These are phyloP conservation scores for Hycleus phaleratus DNA, from an alignment of 1,140 invertebrate species.

Conservation along the genomic window DNA sequence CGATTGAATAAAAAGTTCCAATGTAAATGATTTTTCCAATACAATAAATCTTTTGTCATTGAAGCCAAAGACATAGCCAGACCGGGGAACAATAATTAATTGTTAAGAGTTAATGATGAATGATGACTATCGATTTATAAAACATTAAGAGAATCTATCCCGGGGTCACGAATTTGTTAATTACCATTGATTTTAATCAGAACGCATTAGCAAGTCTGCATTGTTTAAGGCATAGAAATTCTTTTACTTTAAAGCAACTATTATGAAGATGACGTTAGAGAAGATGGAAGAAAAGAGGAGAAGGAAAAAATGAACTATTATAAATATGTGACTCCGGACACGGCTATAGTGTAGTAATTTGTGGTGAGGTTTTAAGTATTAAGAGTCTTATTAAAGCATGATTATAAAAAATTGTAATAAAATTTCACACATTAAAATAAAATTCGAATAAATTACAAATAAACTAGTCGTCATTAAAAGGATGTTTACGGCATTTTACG, in stretches of 20 bases:
- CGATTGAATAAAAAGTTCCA: constrained; percentile 33
- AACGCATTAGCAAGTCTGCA: not conserved
- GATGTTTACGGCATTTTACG: constrained; percentile 41
- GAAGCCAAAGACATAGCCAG: constrained; percentile 18
- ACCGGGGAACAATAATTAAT: constrained; percentile 35
- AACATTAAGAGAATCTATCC: constrained; percentile 31
- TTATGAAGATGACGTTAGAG: not conserved
- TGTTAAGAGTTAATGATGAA: constrained; percentile 39
- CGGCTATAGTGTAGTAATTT: constrained; percentile 24
- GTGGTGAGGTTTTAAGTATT: constrained; percentile 34
- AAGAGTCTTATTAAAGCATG: constrained; percentile 41
- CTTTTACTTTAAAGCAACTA: too few species aligned
- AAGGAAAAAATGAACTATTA: constrained; percentile 1
- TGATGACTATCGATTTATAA: constrained; percentile 36
- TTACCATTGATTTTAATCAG: constrained; percentile 29
- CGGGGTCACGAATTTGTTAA: constrained; percentile 39
- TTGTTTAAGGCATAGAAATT: not conserved
- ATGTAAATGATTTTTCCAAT: constrained; percentile 37
- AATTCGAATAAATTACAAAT: constrained; percentile 42
- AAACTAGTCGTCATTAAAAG: constrained; percentile 41
- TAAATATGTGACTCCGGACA: constrained; percentile 5
- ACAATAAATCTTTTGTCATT: constrained; percentile 40
- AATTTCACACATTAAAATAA: constrained; percentile 43
- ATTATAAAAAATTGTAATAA: constrained; percentile 44
- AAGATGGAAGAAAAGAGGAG: not conserved